These are phyloP conservation scores for Nomada lathburiana DNA, from an alignment of 2,888 invertebrate genomes.

Conservation along the genomic window DNA sequence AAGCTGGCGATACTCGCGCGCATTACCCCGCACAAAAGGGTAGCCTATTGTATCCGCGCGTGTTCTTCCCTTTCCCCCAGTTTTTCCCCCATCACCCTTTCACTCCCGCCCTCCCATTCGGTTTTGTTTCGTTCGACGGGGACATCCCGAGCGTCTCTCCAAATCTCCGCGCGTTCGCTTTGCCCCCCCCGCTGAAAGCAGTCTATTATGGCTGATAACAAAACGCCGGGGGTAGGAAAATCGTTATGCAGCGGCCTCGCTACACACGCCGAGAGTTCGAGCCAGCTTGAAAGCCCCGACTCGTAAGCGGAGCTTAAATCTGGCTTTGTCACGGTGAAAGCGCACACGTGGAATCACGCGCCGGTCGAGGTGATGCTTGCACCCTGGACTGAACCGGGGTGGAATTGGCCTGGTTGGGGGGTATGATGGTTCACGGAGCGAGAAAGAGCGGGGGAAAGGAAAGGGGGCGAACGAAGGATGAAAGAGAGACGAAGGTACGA, in stretches of 20 bases:
- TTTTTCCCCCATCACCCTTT: neutral
- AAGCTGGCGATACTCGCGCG: slow-evolving; percentile 1
- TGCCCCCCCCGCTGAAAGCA: slow-evolving; percentile 33
- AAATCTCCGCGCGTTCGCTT: slow-evolving; percentile 34
- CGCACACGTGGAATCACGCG: slow-evolving; percentile 66
- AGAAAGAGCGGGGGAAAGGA: neutral
- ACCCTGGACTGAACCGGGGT: slow-evolving; percentile 1
- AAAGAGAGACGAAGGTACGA: neutral
- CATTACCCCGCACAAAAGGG: slow-evolving; percentile 22
- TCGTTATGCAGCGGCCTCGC: slow-evolving; percentile 47
- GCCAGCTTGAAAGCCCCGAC: slow-evolving; percentile 73
- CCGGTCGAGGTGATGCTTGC: slow-evolving; percentile 60
- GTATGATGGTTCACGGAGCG: neutral
- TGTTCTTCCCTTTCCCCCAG: neutral
- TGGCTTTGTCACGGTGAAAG: slow-evolving; percentile 76
- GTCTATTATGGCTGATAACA: slow-evolving; percentile 61
- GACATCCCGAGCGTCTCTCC: slow-evolving; percentile 17
- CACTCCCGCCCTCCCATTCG: neutral
- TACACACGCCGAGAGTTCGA: slow-evolving; percentile 34
- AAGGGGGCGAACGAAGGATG: neutral
- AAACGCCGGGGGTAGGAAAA: slow-evolving; percentile 44
- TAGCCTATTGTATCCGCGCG: slow-evolving; percentile 7
- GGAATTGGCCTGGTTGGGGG: slow-evolving; percentile 20
- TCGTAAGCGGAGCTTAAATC: slow-evolving; percentile 79
- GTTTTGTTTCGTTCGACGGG: slow-evolving; percentile 23